phyloP scores from a whole-genome alignment of 1,140 invertebrate genomes.

The Plectrocnemia conspersa region DNA sequence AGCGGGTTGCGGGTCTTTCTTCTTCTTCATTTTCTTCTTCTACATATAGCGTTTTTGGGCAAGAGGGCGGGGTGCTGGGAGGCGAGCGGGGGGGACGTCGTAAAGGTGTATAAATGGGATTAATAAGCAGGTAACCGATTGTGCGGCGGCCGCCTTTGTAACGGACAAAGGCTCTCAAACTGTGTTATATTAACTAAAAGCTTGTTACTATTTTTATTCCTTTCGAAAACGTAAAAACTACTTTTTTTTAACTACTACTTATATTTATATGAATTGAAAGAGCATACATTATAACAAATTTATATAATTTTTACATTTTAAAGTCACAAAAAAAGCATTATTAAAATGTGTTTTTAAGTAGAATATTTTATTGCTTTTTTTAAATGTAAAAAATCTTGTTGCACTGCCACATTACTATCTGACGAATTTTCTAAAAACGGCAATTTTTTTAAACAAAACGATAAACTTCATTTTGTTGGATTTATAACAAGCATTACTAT shows the following conservation, averaged over 20 bases:
- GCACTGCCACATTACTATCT: neutral
- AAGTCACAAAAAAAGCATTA: neutral
- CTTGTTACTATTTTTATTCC: neutral
- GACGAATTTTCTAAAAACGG: neutral
- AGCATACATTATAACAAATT: neutral
- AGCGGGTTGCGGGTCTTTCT: conserved; percentile 7
- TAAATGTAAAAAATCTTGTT: too few relatives aligned
- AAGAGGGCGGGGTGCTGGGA: neutral
- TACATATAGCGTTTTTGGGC: conserved; percentile 8
- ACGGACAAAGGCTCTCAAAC: conserved; percentile 11
- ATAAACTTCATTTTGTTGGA: neutral
- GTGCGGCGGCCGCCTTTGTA: conserved; percentile 35
- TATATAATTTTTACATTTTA: neutral
- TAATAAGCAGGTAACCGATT: conserved; percentile 37
- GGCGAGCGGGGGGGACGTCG: conserved; percentile 17
- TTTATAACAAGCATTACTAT: too few relatives aligned
- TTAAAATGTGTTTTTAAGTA: too few relatives aligned
- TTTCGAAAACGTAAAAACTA: neutral
- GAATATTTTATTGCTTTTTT: too few relatives aligned
- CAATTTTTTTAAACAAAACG: neutral
- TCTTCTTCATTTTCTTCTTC: neutral
- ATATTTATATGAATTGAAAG: neutral
- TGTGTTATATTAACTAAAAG: neutral
- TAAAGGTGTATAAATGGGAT: conserved; percentile 37
- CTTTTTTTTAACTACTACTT: neutral